These are phyloP conservation scores for Phyto melanocephala DNA, from an alignment of 2,888 invertebrate genomes.

Conservation along the genomic window DNA sequence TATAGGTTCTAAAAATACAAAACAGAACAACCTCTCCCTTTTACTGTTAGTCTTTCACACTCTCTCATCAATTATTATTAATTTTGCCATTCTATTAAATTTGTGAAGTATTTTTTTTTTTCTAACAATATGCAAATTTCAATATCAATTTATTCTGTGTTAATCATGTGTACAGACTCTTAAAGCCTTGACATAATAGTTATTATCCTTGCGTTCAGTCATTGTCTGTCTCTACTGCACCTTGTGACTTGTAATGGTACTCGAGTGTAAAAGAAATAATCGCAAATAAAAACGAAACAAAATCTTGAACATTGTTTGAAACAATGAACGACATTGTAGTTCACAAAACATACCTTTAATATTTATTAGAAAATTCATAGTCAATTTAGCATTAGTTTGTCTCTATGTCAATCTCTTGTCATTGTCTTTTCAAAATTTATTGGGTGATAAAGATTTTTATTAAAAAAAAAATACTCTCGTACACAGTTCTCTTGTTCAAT, in stretches of 20 bases:
- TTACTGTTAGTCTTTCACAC: neutral
- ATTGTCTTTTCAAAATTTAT: neutral
- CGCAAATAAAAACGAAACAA: neutral
- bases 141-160: neutral
- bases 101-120: neutral
- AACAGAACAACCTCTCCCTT: neutral
- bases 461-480: neutral
- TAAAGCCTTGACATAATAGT: constrained; percentile 34
- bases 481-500: neutral
- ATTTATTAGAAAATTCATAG: neutral
- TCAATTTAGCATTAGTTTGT: neutral
- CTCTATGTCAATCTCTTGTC: neutral
- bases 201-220: constrained; percentile 26
- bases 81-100: neutral
- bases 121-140: constrained; percentile 4
- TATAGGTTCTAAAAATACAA: neutral
- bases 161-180: neutral
- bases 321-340: neutral
- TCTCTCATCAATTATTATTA: neutral
- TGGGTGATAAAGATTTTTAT: neutral
- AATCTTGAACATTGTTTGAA: neutral
- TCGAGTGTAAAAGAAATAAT: neutral
- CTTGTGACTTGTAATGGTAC: constrained; percentile 19
- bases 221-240: constrained; percentile 4
- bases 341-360: neutral